Evolutionary conservation across 2,113 vertebrate genomes (phyloP), one percentile per base, ranked within the genome.

Genomic region (Pholis gunnellus): DNA sequence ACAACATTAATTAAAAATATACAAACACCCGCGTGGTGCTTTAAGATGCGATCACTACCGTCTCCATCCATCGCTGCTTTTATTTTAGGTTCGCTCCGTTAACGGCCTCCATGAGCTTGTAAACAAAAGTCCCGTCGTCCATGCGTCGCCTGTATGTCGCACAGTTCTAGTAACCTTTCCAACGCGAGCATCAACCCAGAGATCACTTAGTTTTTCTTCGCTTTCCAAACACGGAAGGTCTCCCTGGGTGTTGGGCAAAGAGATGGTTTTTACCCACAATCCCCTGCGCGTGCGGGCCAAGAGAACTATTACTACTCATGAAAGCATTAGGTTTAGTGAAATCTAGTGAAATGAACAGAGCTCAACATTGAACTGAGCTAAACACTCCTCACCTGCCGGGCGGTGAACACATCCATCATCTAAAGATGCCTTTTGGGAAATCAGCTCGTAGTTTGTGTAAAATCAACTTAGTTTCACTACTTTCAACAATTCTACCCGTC

Each of bases 381-480:
- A 71, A 40, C 67, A 42, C 38, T 11, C 3, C 40, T 6, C 1
- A 38, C 17, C 18, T 17, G 8, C 44, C 27, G 42, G 5, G 13
- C 1, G 1, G 0, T 17, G 10, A 65, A 44, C 17, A 11, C 8
- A 34, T 29, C 64, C 15, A 11, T 52, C 67, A 38, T 72, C 15
- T 46, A 2, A 56, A 65, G 79, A 87, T 82, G 72, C 72, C 31
- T 80, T 27, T 83, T 74, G 75, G 72, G 29, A 82, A 89, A 78
- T 67, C 73, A 61, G 78, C 78, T 78, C 1, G 0, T 18, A 69
- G 38, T 54, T 64, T 29, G 27, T 38, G 36, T 38, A 64, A 75
- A 82, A 82, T 61, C 38, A 38, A 3, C 11, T 17, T 63, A 1
- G 27, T 74, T 44, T 69, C 56, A 31, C 25, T 15, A 3, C 42